Evolutionary conservation across 1,140 invertebrate genomes (phyloP).

Genomic region (Fragariocoptes setiger): DNA sequence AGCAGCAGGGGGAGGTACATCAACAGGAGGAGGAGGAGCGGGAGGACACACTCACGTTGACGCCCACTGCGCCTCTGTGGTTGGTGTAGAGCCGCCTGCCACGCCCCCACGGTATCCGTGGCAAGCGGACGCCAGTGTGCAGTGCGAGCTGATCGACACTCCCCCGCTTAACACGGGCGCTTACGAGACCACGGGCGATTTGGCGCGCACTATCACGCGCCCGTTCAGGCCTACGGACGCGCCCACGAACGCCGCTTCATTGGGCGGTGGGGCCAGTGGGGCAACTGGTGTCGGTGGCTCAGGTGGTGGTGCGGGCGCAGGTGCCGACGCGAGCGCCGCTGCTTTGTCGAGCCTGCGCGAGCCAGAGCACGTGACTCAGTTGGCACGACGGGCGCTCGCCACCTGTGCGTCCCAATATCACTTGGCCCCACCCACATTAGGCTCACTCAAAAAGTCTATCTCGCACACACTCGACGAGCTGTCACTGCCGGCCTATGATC

Average conservation of each 20-base stretch:
- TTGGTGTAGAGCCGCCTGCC: no score
- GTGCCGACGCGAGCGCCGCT: background rate
- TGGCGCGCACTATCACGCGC: background rate
- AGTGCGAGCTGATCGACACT: slow-evolving; percentile 14
- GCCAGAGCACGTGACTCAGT: background rate
- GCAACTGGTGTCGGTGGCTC: background rate
- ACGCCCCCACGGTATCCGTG: slow-evolving; percentile 17
- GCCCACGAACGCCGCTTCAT: background rate
- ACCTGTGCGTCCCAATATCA: background rate
- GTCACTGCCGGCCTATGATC: background rate
- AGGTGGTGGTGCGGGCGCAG: background rate
- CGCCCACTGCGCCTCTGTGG: no score
- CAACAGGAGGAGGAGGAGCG: no score
- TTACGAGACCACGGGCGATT: background rate
- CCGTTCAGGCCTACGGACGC: background rate
- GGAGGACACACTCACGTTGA: no score
- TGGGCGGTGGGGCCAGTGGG: background rate
- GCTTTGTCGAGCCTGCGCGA: background rate
- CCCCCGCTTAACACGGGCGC: background rate
- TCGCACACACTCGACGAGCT: background rate
- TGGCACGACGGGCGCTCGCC: background rate
- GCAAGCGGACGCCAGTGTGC: slow-evolving; percentile 17
- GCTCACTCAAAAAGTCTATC: no score
- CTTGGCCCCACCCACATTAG: no score
- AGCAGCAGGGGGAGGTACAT: no score